These are phyloP conservation scores for Drosophila parthenogenetica DNA, from an alignment of 2,888 invertebrate genomes.

Conservation along the genomic window DNA sequence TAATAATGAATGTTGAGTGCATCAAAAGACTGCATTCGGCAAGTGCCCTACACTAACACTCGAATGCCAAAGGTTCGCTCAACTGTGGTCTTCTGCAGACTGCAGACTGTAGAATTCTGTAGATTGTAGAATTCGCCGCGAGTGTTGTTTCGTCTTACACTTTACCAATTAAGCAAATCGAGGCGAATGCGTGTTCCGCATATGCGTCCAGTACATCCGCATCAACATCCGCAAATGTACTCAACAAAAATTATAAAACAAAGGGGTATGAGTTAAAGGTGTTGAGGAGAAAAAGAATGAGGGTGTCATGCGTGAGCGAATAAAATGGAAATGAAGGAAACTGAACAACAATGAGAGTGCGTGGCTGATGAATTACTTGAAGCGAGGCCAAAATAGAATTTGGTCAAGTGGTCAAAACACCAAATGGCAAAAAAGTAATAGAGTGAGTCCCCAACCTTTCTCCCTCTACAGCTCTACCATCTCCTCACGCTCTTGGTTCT, in stretches of 20 bases:
- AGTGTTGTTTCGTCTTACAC: constrained; percentile 22
- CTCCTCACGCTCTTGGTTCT: not conserved
- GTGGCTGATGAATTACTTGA: constrained; percentile 74
- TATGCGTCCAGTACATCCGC: constrained; percentile 25
- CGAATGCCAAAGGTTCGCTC: not conserved
- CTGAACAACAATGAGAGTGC: constrained; percentile 73
- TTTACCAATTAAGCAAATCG: constrained; percentile 73
- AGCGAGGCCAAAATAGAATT: constrained; percentile 33
- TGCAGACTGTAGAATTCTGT: not conserved
- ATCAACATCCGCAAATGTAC: constrained; percentile 28
- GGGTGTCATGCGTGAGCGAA: constrained; percentile 75
- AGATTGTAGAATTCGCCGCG: constrained; percentile 7
- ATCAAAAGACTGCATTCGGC: not conserved
- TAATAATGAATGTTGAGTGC: no score
- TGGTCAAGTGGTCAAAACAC: constrained; percentile 63
- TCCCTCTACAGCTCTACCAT: no score
- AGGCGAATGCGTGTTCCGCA: constrained; percentile 61
- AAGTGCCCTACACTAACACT: not conserved
- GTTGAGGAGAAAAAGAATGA: constrained; percentile 17
- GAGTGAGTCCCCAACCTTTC: not conserved
- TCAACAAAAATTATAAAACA: not conserved
- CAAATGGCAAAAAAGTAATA: constrained; percentile 21
- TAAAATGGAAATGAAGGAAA: constrained; percentile 23
- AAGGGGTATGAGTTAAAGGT: not conserved
- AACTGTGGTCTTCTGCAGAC: constrained; percentile 4